phyloP scores from a whole-genome alignment of 2,888 invertebrate species.

The Chironomus tentans region DNA sequence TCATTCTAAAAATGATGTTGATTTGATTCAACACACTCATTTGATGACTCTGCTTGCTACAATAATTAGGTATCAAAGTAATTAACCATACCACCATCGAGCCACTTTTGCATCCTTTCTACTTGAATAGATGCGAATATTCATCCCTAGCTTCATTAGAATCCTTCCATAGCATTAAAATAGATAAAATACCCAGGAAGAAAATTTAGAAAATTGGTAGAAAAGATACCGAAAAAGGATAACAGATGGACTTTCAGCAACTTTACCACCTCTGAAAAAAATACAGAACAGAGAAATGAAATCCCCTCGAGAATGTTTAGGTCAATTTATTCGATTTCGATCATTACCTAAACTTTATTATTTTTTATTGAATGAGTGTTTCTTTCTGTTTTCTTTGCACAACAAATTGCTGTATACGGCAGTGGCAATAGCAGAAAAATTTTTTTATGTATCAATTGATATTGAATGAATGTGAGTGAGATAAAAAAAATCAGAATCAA shows the following conservation, averaged over 20 bases:
- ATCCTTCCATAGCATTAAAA: no score
- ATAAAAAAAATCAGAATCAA: conserved; percentile 15
- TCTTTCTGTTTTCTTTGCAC: not conserved
- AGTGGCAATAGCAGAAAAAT: not conserved
- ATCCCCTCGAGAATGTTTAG: conserved; percentile 26
- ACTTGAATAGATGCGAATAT: no score
- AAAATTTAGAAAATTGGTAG: not conserved
- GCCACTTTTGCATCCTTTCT: no score
- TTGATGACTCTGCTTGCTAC: no score
- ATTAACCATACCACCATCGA: no score
- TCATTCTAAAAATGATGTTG: no score
- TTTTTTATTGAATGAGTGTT: conserved; percentile 27
- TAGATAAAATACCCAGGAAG: no score
- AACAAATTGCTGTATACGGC: conserved; percentile 13
- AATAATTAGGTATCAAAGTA: no score
- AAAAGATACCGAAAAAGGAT: not conserved
- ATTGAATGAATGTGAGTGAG: not conserved
- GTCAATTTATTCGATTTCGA: conserved; percentile 27
- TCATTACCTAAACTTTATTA: conserved; percentile 27
- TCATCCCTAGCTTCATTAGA: no score
- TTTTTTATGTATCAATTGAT: not conserved
- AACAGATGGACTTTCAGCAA: conserved; percentile 2
- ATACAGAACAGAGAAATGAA: not conserved
- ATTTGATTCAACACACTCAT: no score
- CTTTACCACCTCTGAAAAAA: not conserved